These are phyloP conservation scores for Ailurus styani DNA, from an alignment of 2,113 vertebrate species.

Conservation along the genomic window DNA sequence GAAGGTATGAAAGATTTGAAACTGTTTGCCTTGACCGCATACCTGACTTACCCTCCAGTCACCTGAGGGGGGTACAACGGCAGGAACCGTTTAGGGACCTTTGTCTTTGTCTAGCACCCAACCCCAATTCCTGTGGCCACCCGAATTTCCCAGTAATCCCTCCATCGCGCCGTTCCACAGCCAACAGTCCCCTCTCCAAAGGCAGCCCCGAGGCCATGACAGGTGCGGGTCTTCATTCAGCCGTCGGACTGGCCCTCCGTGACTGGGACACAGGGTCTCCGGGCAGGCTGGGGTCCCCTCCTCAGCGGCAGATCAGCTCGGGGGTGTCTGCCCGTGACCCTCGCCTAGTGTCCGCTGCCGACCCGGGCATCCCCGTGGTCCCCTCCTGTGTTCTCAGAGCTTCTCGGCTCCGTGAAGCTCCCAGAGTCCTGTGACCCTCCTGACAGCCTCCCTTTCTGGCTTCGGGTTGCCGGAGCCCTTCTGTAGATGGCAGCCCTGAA, in stretches of 20 bases:
- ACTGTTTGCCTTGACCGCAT: not conserved
- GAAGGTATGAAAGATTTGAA: not conserved
- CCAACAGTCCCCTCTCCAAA: not conserved
- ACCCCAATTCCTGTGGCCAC: not conserved
- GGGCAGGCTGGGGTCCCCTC: not conserved
- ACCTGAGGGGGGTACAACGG: not conserved
- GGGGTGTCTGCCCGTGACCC: not conserved
- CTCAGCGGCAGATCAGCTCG: not conserved
- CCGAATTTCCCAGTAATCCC: not conserved
- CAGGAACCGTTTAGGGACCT: not conserved
- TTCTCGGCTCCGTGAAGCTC: not conserved
- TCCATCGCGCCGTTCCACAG: too few relatives aligned
- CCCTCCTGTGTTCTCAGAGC: not conserved
- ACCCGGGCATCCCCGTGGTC: rapidly evolving
- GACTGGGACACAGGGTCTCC: not conserved
- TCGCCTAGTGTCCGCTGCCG: not conserved
- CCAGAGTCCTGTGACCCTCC: not conserved
- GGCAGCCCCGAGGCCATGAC: not conserved
- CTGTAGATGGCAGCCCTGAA: not conserved
- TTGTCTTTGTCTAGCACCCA: not conserved
- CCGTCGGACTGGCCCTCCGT: not conserved
- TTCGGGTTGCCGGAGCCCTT: not conserved
- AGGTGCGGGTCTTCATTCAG: not conserved
- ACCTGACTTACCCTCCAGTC: not conserved
- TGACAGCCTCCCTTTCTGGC: not conserved